Evolutionary conservation across 2,888 invertebrate species (phyloP), one percentile per base, ranked within the genome.

Genomic region (Alcis repandata): DNA sequence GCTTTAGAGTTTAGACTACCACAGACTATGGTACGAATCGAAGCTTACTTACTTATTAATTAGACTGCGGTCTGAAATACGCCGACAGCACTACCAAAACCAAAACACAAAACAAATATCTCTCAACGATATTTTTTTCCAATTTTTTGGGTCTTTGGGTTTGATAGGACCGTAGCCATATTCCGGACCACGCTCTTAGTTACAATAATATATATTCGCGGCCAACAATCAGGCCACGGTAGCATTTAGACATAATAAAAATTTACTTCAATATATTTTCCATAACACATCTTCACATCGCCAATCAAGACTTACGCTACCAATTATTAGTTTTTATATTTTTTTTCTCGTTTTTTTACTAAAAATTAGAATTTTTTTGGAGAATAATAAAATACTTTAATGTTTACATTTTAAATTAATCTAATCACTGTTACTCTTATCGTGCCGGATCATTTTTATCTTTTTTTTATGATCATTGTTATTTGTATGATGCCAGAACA

Each of bases 371-470:
- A 73, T 73, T 74, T 76, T 69, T 75, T 71, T 73, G 69, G 71
- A 79, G 77, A 75, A 63, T 77, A 78, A 75, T 78, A 74, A 78
- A 79, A 79, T 79, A 79, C 70, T 79, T 79, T 72, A 72, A 77
- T 70, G 68, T 74, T 65, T 76, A 77, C 75, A 77, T 69, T 68
- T 27, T 27, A 27, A n/a, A 27, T 72, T 67, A 73, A 67, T 70
- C 68, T 74, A 77, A 76, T 77, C 78, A 77, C 73, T 75, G 72
- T 73, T 56, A 64, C 65, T 56, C 22, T 56, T 59, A 59, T 51
- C 59, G 60, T 69, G 69, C 63, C 48, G 48, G 13, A 49, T 52
- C 60, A 60, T 61, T 66, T 19, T 52, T 52, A n/a, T n/a, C n/a
- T n/a, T n/a, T n/a, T n/a, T n/a, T n/a, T n/a, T n/a, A n/a, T n/a